Evolutionary conservation across 1,140 invertebrate genomes (phyloP).

Genomic region (Rhyacophila brunnea): DNA sequence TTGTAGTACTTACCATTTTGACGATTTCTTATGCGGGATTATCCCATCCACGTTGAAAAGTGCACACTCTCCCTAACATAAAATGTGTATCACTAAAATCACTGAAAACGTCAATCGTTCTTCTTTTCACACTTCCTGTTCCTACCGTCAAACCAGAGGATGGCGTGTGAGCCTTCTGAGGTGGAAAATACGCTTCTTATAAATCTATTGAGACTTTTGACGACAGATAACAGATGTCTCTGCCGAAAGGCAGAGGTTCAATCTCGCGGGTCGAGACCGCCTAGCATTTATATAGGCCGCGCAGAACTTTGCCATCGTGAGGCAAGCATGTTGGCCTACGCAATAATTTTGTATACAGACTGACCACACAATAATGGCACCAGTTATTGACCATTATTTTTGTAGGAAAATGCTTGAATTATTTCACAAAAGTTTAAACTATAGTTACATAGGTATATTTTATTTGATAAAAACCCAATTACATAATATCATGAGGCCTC

Average conservation of each 20-base stretch:
- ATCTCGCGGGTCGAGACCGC: neutral
- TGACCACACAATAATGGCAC: too few relatives aligned
- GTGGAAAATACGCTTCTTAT: neutral
- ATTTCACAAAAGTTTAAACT: too few relatives aligned
- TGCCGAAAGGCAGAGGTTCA: constrained; percentile 1
- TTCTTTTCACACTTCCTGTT: neutral
- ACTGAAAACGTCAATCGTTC: neutral
- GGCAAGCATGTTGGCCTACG: neutral
- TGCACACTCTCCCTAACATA: neutral
- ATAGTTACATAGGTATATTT: too few relatives aligned
- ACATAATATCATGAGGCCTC: too few relatives aligned
- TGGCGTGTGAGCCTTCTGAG: neutral
- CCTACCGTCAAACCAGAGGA: neutral
- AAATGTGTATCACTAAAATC: neutral
- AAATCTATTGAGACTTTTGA: neutral
- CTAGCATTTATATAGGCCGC: neutral
- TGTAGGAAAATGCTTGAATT: too few relatives aligned
- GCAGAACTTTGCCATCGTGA: neutral
- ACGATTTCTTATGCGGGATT: neutral
- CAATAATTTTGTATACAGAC: neutral
- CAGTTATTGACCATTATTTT: too few relatives aligned
- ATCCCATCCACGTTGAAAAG: neutral
- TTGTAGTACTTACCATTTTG: neutral
- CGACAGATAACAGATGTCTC: constrained; percentile 1
- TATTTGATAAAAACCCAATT: too few relatives aligned